Conservation (phyloP, 2,888 invertebrate genomes). For the Aspidiotus destructor region DNA sequence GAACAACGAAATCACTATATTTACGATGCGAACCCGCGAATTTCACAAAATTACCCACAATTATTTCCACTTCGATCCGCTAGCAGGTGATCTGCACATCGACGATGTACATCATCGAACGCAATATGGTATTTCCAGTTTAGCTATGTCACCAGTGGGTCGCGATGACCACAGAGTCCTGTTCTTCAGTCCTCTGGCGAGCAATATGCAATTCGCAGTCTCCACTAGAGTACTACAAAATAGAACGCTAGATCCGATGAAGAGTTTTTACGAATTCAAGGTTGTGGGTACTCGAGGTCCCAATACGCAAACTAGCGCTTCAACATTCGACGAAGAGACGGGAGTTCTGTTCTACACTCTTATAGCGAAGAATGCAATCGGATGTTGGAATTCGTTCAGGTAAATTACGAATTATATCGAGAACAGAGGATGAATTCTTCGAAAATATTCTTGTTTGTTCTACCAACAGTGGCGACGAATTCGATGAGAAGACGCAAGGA, state of each 20-base stretch:
- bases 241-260: slow-evolving; percentile 54
- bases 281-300: slow-evolving; percentile 65
- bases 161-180: slow-evolving; percentile 49
- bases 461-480: slow-evolving; percentile 49
- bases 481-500: slow-evolving; percentile 52
- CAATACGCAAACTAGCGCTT: slow-evolving; percentile 62
- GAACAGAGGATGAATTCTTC: neutral
- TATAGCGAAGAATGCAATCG: slow-evolving; percentile 64
- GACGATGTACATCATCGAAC: slow-evolving; percentile 58
- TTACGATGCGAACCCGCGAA: slow-evolving; percentile 59
- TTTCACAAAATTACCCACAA: slow-evolving; percentile 72
- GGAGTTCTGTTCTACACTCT: slow-evolving; percentile 66
- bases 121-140: slow-evolving; percentile 70
- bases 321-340: slow-evolving; percentile 57
- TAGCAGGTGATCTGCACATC: slow-evolving; percentile 54
- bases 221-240: slow-evolving; percentile 54
- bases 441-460: neutral
- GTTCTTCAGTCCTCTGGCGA: slow-evolving; percentile 72
- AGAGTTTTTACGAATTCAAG: slow-evolving; percentile 61
- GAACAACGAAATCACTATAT: slow-evolving; percentile 65
- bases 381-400: slow-evolving; percentile 62
- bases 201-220: slow-evolving; percentile 66
- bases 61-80: slow-evolving; percentile 60
- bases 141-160: slow-evolving; percentile 55
- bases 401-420: slow-evolving; percentile 18